Evolutionary conservation across 2,797 vertebrate species (phyloP).

Genomic region (Gymnocypris eckloni): DNA sequence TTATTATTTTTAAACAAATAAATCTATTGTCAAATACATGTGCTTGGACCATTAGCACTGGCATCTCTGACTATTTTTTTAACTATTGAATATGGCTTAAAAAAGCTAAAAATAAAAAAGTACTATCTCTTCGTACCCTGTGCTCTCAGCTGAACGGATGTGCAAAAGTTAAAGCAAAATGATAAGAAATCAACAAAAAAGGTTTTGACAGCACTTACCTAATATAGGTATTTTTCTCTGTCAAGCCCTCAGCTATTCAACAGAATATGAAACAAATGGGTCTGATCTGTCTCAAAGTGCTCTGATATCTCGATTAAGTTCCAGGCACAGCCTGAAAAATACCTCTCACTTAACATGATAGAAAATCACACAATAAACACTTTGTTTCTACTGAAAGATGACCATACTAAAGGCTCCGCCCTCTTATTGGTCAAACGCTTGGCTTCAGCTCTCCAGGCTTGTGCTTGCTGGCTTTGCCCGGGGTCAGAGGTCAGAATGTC

Average conservation of each 20-base stretch:
- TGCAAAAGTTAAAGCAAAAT: neutral
- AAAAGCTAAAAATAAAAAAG: conserved; percentile 20
- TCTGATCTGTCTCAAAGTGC: conserved; percentile 50
- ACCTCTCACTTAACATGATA: conserved; percentile 37
- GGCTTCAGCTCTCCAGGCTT: conserved; percentile 40
- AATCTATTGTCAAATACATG: conserved; percentile 47
- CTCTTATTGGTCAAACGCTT: neutral
- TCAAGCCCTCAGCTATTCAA: conserved; percentile 45
- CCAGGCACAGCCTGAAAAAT: conserved; percentile 52
- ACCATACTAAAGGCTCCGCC: conserved; percentile 10
- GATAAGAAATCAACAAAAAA: neutral
- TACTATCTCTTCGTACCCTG: conserved; percentile 23
- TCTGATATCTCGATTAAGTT: conserved; percentile 46
- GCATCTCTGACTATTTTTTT: neutral
- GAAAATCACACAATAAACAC: conserved; percentile 31
- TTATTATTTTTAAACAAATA: conserved; percentile 36
- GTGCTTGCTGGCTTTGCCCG: conserved; percentile 51
- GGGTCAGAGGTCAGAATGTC: conserved; percentile 36
- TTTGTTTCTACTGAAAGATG: conserved; percentile 4
- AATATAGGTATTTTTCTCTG: conserved; percentile 59
- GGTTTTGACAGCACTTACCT: conserved; percentile 47
- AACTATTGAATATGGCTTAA: conserved; percentile 30
- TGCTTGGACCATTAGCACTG: conserved; percentile 45
- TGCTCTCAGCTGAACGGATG: conserved; percentile 20
- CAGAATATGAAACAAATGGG: conserved; percentile 52